These are phyloP conservation scores for Pollicipes pollicipes DNA, from an alignment of 1,140 invertebrate species.

Conservation along the genomic window DNA sequence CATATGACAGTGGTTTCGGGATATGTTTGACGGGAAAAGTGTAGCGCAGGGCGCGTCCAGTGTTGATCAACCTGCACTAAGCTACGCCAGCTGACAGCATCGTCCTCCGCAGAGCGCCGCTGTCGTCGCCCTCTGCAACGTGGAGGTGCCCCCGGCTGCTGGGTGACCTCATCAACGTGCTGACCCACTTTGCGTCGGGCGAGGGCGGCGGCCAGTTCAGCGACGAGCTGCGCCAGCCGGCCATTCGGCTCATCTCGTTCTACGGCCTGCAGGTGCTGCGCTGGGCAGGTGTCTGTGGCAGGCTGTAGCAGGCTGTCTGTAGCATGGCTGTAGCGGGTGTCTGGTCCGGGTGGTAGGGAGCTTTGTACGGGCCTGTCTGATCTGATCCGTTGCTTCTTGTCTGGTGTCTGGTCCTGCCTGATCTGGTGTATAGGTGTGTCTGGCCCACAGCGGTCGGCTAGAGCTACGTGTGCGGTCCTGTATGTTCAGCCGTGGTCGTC, in stretches of 20 bases:
- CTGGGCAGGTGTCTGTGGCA: not conserved
- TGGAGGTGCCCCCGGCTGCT: constrained; percentile 57
- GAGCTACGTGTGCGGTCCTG: too few relatives aligned
- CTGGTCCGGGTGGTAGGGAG: too few relatives aligned
- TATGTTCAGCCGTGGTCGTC: too few relatives aligned
- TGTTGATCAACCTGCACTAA: not conserved
- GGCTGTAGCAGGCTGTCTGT: too few relatives aligned
- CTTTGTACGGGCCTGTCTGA: too few relatives aligned
- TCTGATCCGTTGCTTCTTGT: too few relatives aligned
- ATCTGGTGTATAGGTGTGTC: constrained; percentile 22
- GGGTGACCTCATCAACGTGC: constrained; percentile 54
- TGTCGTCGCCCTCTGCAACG: constrained; percentile 57
- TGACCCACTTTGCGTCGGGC: constrained; percentile 34
- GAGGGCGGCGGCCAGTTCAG: constrained; percentile 34
- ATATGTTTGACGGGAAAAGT: not conserved
- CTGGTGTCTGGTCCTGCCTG: too few relatives aligned
- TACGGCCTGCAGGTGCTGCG: constrained; percentile 29
- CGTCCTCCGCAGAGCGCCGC: constrained; percentile 47
- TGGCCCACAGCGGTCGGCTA: too few relatives aligned
- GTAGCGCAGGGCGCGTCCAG: not conserved
- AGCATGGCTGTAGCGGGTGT: too few relatives aligned
- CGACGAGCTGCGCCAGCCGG: constrained; percentile 43
- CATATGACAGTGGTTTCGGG: too few relatives aligned
- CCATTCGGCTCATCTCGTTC: constrained; percentile 40
- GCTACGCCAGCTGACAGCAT: too few relatives aligned